Evolutionary conservation across 2,113 vertebrate species (phyloP).

Genomic region (Pterocles gutturalis): DNA sequence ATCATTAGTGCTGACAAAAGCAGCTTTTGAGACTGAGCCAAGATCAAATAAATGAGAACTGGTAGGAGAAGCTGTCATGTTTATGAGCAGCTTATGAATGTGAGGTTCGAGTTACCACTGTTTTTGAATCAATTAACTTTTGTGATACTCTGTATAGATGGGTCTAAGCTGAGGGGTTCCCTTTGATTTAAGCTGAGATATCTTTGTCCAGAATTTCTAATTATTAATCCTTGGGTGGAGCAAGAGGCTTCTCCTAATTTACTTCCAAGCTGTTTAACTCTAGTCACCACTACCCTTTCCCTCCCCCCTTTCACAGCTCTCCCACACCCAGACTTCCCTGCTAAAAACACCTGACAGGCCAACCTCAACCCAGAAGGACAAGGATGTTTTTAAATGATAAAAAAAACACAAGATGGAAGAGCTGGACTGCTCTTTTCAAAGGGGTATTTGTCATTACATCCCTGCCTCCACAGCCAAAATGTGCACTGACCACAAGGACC

Average conservation of each 20-base stretch:
- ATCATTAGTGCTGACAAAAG: slow-evolving; percentile 54
- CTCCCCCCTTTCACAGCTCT: neutral
- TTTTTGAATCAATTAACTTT: neutral
- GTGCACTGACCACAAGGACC: neutral
- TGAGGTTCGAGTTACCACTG: neutral
- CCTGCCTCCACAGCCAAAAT: neutral
- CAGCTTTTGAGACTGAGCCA: slow-evolving; percentile 25
- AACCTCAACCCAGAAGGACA: neutral
- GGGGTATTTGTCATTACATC: neutral
- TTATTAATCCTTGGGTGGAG: neutral
- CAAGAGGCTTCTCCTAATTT: neutral
- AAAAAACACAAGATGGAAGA: neutral
- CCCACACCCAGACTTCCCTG: neutral
- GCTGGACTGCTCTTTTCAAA: neutral
- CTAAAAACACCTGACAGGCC: neutral
- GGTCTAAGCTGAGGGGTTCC: neutral
- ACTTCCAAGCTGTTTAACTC: neutral
- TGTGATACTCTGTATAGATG: neutral
- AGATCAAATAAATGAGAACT: slow-evolving; percentile 36
- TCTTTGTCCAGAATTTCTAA: neutral
- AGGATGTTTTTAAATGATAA: neutral
- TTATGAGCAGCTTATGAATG: neutral
- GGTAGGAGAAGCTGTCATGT: neutral
- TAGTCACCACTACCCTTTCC: neutral
- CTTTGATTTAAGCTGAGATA: neutral